Base-by-base conservation (phyloP, 1,140 invertebrate genomes). In the Conopomorpha cramerella region DNA sequence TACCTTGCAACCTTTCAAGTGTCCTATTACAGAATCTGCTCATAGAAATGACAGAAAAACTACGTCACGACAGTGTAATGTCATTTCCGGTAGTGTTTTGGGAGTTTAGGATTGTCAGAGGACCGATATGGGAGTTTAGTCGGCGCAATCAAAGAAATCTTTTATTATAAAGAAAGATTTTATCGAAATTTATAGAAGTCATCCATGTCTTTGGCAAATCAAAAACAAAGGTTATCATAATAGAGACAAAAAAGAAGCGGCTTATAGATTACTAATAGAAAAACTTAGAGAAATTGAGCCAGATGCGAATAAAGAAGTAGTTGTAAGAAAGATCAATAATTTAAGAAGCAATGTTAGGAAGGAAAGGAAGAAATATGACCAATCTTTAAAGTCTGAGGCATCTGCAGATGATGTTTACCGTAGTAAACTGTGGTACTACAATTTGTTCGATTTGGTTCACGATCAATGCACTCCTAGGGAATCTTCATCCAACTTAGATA, bases 271-370 rank as follows among this genome's bases (percentile, higher is more conserved):
- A 45, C 36, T 59, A 1, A 11, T 50, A 11, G 41, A 30, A 39
- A 55, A 62, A 43, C 43, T 52, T 25, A 51, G 43, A 27, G 42
- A 45, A 45, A 34, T 61, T 34, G 45, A 58, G 17, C 42, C 52
- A 12, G 31, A 46, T 35, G 39, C 49, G 16, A 53, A 38, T 25
- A 48, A 45, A 38, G 30, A 36, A 33, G 31, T 18, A 14, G 51
- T 59, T 35, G 36, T 47, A 25, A 51, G 38, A 47, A 61, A 62
- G 48, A 55, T 57, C 17, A 56, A 58, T 51, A 58, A 47, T 47
- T 39, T 63, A 30, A 43, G 55, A 47, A 48, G 43, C 30, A 46
- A 38, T 41, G 39, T 46, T 33, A 46, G 49, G 25, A 58, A 53
- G 38, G 47, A 63, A 45, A 46, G 42, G 30, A 56, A 55, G 35